phyloP scores from a whole-genome alignment of 2,113 vertebrate genomes.

The Tichodroma muraria region DNA sequence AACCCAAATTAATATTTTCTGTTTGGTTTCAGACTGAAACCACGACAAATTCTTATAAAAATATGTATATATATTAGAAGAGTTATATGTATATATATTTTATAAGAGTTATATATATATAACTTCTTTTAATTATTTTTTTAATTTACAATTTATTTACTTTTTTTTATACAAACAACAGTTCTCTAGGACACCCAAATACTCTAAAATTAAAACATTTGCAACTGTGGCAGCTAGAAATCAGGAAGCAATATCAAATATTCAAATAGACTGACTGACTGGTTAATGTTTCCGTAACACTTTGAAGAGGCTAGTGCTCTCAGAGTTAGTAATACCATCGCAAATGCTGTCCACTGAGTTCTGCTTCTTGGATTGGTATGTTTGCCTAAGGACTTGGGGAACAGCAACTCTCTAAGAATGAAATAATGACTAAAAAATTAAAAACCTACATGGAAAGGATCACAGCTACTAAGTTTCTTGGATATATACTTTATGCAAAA shows the following conservation, averaged over 20 bases:
- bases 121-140: neutral
- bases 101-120: too few species aligned
- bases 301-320: neutral
- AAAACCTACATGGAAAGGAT: constrained; percentile 29
- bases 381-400: neutral
- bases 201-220: neutral
- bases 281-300: neutral
- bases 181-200: neutral
- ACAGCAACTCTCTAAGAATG: too few species aligned
- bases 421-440: neutral
- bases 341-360: neutral
- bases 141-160: neutral
- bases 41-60: too few species aligned
- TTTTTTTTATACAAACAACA: neutral
- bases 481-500: neutral
- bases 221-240: neutral
- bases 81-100: neutral
- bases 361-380: neutral
- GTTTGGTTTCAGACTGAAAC: too few species aligned
- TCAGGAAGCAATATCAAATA: neutral
- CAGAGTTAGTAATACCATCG: neutral
- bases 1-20: too few species aligned
- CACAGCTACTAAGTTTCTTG: neutral
- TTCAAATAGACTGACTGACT: neutral
- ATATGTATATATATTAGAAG: neutral